phyloP scores from a whole-genome alignment of 2,113 vertebrate genomes.

The Chamaetylas fuelleborni region DNA sequence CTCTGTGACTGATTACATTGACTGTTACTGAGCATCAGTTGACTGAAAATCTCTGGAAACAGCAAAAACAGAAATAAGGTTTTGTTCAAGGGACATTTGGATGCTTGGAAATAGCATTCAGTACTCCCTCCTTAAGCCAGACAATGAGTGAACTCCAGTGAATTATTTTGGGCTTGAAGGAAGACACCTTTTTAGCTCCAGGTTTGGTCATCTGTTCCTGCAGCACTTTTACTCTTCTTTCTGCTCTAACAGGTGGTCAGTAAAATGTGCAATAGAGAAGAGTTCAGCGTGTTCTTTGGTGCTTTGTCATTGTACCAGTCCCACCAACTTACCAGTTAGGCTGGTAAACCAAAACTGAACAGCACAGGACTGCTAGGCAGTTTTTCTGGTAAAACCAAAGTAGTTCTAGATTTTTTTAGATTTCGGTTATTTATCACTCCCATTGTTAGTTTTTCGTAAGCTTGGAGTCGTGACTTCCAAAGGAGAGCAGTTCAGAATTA shows the following conservation, averaged over 20 bases:
- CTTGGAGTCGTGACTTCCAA: background rate
- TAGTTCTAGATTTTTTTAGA: background rate
- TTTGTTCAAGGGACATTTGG: background rate
- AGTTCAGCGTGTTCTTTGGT: background rate
- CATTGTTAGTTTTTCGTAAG: background rate
- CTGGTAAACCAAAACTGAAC: background rate
- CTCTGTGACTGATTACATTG: background rate
- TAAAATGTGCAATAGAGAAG: background rate
- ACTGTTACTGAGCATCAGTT: background rate
- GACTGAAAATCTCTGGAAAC: background rate
- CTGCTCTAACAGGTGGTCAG: background rate
- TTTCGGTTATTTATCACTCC: background rate
- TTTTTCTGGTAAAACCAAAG: background rate
- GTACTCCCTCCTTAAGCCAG: background rate
- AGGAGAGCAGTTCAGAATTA: background rate
- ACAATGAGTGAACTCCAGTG: background rate
- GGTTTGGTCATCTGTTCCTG: background rate
- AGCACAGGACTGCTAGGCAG: background rate
- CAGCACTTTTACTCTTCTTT: background rate
- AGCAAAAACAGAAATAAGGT: background rate
- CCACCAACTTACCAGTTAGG: background rate
- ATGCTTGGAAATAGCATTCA: background rate
- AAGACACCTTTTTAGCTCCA: background rate
- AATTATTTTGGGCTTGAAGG: background rate
- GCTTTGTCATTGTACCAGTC: background rate